These are phyloP conservation scores for Gadus macrocephalus DNA, from an alignment of 2,113 vertebrate genomes.

Conservation along the genomic window DNA sequence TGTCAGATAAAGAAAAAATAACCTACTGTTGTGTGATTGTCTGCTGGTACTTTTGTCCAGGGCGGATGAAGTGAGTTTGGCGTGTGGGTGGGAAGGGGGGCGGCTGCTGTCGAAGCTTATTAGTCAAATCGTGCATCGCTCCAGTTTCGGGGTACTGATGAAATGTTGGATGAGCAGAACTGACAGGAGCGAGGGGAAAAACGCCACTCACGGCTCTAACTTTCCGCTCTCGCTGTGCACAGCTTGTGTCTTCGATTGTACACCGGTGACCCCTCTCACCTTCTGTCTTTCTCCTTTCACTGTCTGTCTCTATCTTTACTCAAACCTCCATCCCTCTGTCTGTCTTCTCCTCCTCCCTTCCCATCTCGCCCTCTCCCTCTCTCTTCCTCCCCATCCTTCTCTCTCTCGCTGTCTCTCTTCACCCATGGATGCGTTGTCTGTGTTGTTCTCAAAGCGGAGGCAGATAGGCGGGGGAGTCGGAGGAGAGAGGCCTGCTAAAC, in stretches of 20 bases:
- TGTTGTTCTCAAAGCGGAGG: constrained; percentile 41
- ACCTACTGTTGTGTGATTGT: neutral
- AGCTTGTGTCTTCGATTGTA: too few species aligned
- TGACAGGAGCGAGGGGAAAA: too few species aligned
- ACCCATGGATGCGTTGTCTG: constrained; percentile 50
- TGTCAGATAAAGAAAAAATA: constrained; percentile 7
- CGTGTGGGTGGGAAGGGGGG: neutral
- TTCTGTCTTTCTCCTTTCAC: constrained; percentile 22
- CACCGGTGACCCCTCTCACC: constrained; percentile 1
- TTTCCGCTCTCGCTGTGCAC: too few species aligned
- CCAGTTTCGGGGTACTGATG: too few species aligned
- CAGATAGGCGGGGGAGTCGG: neutral
- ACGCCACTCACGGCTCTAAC: too few species aligned
- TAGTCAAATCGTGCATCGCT: too few species aligned
- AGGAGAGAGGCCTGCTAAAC: constrained; percentile 54
- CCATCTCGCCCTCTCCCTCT: neutral
- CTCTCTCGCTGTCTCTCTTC: neutral
- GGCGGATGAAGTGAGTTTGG: neutral
- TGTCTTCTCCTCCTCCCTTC: neutral
- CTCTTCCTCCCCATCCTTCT: neutral
- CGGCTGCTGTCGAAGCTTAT: too few species aligned
- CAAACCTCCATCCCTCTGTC: neutral
- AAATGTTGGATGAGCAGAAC: too few species aligned
- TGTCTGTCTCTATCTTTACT: neutral
- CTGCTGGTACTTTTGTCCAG: neutral